Conservation (phyloP, 2,888 invertebrate genomes). For the Cyrtodaria siliqua region DNA sequence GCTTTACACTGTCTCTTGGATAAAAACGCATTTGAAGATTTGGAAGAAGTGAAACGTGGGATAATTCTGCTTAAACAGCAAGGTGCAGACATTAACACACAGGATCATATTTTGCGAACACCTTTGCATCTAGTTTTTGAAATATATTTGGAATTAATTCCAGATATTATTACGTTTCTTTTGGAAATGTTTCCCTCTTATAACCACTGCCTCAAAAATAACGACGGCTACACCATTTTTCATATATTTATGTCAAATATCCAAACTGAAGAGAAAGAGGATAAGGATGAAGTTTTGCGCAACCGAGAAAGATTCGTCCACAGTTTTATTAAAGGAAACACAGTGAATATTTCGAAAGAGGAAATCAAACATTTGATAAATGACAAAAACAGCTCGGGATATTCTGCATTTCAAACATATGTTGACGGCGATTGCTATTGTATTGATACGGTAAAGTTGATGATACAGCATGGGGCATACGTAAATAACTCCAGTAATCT, state of each 20-base stretch:
- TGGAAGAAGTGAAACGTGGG: conserved; percentile 6
- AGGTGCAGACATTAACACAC: conserved; percentile 28
- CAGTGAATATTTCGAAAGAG: background rate
- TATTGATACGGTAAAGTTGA: conserved; percentile 15
- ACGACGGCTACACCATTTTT: conserved; percentile 29
- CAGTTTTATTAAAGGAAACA: background rate
- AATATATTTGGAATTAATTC: conserved; percentile 14
- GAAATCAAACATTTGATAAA: conserved; percentile 23
- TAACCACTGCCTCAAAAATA: conserved; percentile 3
- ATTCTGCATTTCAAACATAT: conserved; percentile 45
- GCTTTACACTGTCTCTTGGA: conserved; percentile 30
- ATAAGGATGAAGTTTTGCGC: background rate
- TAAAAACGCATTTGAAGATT: conserved; percentile 5
- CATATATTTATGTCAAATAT: conserved; percentile 37
- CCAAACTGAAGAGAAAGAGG: conserved; percentile 5
- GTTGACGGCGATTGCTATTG: conserved; percentile 15
- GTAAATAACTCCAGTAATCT: conserved; percentile 17
- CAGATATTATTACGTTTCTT: conserved; percentile 15
- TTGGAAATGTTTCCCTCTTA: conserved; percentile 2
- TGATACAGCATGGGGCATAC: conserved; percentile 33
- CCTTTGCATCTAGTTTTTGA: conserved; percentile 37
- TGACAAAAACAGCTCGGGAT: conserved; percentile 21
- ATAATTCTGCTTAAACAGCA: conserved; percentile 3
- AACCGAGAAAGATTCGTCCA: background rate
- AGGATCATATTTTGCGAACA: conserved; percentile 32